Base-by-base conservation (phyloP, 2,888 invertebrate species). In the Parascotia fuliginaria region DNA sequence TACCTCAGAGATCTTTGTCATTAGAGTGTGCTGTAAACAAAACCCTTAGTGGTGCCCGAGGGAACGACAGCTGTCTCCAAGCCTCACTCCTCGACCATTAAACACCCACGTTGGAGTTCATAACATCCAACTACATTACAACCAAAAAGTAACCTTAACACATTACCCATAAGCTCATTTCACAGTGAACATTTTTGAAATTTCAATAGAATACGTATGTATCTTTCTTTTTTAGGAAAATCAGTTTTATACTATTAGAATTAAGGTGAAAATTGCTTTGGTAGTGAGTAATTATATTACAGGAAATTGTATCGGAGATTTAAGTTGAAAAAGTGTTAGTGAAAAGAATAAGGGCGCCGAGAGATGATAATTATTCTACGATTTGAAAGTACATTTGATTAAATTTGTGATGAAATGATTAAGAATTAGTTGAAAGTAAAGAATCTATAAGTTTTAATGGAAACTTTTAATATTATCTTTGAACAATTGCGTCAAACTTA, bases 31-130 rank as follows among this genome's bases (percentile, higher is more conserved):
- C 77, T 81, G 88, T 90, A 90, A 89, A 89, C 89, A 90, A 89
- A 87, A 80, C 85, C 81, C 84, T 78, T 77, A 81, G 82, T 72
- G 74, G 73, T 76, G 78, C 87, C 83, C 81, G 70, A 73, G 88
- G 87, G 88, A 84, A 52, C 83, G 83, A 87, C 91, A 91, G 91
- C 90, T 92, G 91, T 87, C 87, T 71, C 81, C 90, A 92, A 80
- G 83, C 89, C 85, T 87, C 83, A 77, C 60, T 70, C 70, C 72
- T 72, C 73, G 57, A 73, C 81, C 79, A 87, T 89, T 89, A 89
- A 89, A 89, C 89, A 85, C 88, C 86, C 85, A 88, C 87, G 80
- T 73, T 27, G 73, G 65, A 51, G 67, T 70, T 65, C 70, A 65
- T 66, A 81, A 75, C 73, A 70, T 63, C 66, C 59, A 44, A 19